Evolutionary conservation across 2,113 vertebrate genomes (phyloP), one percentile per base, ranked within the genome.

Genomic region (Sceloporus undulatus): DNA sequence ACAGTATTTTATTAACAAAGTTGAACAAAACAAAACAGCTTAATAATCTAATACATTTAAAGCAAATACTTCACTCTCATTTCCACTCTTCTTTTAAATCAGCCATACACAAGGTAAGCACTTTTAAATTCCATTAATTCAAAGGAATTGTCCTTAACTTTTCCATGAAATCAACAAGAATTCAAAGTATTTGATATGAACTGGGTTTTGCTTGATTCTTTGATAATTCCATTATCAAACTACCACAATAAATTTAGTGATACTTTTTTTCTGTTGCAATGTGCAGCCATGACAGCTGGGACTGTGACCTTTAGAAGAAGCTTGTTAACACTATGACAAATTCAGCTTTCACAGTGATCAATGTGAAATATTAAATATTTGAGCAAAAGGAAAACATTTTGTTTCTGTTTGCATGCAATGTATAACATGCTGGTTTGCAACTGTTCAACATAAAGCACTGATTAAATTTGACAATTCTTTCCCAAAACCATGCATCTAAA

Each of bases 271-370:
- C 85, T 56, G 27, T 86, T 68, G n/a, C 75, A 78, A 52, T 25
- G 48, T 68, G 52, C 9, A 87, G 52, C 48, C 25, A 19, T 73
- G 68, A 87, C 68, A 80, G 48, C 66, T 73, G 59, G 52, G 29
- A 59, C 77, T 29, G 14, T 87, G 78, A 87, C 86, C 78, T 81
- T 87, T 87, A 62, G 25, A 42, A 16, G 54, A 71, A 71, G 65
- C 6, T 74, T 16, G 68, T 80, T 73, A 86, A 48, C 19, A 78
- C 40, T 73, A 71, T 42, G 54, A 81, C n/a, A 73, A 52, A 74
- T 25, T 25, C 52, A n/a, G 18, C 34, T 73, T 81, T 87, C 79
- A 56, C 68, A 81, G 34, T 14, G 23, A 38, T 85, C n/a, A 59
- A 21, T 38, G 21, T 21, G 62, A 7, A 62, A 62, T 62, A 76